These are phyloP conservation scores for Balaenoptera acutorostrata DNA, from an alignment of 2,113 vertebrate species.

Conservation along the genomic window DNA sequence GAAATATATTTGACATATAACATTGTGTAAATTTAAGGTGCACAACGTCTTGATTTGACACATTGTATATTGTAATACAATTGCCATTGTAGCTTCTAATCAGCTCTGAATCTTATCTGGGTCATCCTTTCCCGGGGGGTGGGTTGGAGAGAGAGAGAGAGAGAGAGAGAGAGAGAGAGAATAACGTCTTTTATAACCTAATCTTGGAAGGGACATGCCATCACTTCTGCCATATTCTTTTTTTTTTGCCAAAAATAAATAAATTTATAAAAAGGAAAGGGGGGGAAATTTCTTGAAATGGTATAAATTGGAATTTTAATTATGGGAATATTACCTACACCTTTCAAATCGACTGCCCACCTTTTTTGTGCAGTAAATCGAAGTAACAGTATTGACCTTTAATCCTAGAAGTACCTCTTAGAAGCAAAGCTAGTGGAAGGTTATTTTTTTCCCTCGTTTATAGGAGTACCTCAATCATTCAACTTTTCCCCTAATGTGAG, in stretches of 20 bases:
- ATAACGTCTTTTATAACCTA: not conserved
- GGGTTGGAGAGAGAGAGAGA: not conserved
- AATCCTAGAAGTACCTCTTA: too few relatives aligned
- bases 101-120: not conserved
- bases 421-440: accelerated
- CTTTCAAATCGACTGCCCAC: not conserved
- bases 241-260: too few relatives aligned
- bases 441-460: accelerated
- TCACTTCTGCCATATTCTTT: not conserved
- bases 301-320: not conserved
- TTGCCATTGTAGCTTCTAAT: not conserved
- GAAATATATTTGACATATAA: not conserved
- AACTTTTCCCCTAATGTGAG: accelerated
- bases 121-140: not conserved
- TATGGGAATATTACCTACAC: not conserved
- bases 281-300: not conserved
- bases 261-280: too few relatives aligned
- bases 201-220: not conserved
- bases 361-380: accelerated
- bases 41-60: not conserved
- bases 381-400: accelerated
- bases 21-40: not conserved
- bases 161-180: not conserved
- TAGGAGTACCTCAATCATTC: accelerated
- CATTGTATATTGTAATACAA: not conserved